phyloP scores from a whole-genome alignment of 2,888 invertebrate species.

The Entomobrya proxima region DNA sequence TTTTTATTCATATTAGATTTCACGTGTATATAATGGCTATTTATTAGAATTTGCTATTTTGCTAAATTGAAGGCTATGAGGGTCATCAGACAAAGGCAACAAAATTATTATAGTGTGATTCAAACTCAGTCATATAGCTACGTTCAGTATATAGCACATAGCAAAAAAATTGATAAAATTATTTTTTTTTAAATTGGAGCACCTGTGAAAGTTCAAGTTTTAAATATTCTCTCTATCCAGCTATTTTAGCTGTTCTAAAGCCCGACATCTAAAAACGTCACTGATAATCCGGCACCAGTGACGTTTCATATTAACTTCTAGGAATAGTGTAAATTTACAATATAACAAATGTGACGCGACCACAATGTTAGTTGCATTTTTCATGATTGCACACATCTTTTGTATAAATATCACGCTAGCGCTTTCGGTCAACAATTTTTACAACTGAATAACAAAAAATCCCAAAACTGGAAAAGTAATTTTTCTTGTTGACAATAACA shows the following conservation, averaged over 20 bases:
- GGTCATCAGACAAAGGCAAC: no score
- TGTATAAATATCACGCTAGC: constrained; percentile 47
- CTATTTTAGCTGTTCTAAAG: background rate
- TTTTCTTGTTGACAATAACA: background rate
- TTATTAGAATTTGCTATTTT: no score
- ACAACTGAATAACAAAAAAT: background rate
- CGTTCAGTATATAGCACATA: no score
- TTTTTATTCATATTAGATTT: background rate
- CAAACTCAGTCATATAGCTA: no score
- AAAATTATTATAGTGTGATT: no score
- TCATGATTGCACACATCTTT: constrained; percentile 21
- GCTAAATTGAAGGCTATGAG: no score
- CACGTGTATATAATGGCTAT: background rate
- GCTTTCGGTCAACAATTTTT: constrained; percentile 1
- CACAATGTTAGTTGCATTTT: constrained; percentile 28
- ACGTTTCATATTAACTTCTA: background rate
- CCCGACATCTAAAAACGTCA: background rate
- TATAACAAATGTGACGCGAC: constrained; percentile 16
- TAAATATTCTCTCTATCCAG: background rate
- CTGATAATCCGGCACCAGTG: constrained; percentile 63
- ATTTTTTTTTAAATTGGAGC: no score
- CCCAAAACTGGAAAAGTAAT: background rate
- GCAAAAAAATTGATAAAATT: no score
- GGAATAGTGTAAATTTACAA: background rate
- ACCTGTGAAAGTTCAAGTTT: background rate